Evolutionary conservation across 2,113 vertebrate genomes (phyloP).

Genomic region (Cyanoderma ruficeps): DNA sequence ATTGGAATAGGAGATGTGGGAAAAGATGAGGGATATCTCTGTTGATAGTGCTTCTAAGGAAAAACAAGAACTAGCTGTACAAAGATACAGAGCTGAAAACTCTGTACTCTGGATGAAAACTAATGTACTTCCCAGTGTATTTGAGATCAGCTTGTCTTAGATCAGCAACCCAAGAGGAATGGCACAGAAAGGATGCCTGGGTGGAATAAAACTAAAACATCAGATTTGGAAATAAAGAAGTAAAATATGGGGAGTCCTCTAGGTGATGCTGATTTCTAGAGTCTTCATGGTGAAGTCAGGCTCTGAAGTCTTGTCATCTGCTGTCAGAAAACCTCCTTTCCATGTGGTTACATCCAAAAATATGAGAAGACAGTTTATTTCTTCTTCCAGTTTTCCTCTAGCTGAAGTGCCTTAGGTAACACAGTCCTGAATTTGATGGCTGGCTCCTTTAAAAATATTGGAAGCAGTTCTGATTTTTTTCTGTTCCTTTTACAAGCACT

Average conservation of each 20-base stretch:
- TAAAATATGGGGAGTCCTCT: neutral
- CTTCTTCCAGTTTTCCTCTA: neutral
- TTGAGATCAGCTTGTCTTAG: neutral
- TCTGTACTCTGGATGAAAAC: neutral
- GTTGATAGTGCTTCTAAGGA: neutral
- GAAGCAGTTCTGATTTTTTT: neutral
- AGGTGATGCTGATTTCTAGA: neutral
- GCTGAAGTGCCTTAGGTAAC: neutral
- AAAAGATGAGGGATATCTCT: neutral
- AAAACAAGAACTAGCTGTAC: neutral
- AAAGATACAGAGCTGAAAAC: neutral
- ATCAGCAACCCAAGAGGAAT: fast-evolving
- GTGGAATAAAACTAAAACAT: neutral
- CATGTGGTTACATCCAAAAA: neutral
- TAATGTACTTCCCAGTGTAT: neutral
- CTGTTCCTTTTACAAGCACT: neutral
- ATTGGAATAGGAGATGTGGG: neutral
- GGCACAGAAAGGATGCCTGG: neutral
- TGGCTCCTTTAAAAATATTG: neutral
- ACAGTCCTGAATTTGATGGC: neutral
- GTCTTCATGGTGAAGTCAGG: neutral
- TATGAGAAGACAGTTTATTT: neutral
- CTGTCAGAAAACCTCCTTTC: neutral
- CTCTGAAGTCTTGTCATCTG: neutral
- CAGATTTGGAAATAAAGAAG: neutral